Evolutionary conservation across 2,888 invertebrate genomes (phyloP).

Genomic region (Synanthedon vespiformis): DNA sequence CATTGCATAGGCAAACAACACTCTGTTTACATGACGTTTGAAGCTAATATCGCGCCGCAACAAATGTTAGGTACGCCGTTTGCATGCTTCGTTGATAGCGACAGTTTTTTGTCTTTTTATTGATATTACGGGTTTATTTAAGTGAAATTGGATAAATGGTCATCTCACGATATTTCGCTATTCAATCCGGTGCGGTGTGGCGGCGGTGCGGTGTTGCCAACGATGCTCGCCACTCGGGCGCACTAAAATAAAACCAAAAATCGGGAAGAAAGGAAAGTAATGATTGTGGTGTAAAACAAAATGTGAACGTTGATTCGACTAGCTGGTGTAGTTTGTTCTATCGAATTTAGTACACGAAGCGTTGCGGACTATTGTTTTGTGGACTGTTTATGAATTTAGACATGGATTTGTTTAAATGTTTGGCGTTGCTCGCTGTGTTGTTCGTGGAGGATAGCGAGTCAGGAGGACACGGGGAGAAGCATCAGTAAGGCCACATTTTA

Average conservation of each 20-base stretch:
- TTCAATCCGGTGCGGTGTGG: constrained; percentile 48
- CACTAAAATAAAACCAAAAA: constrained; percentile 32
- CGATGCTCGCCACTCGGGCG: constrained; percentile 27
- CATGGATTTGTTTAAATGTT: constrained; percentile 45
- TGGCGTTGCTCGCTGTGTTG: constrained; percentile 38
- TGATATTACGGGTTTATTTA: constrained; percentile 65
- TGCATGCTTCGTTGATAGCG: constrained; percentile 37
- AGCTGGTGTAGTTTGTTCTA: constrained; percentile 23
- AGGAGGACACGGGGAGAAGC: constrained; percentile 53
- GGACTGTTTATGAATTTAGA: constrained; percentile 7
- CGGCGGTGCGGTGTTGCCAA: constrained; percentile 25
- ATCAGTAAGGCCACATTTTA: constrained; percentile 40
- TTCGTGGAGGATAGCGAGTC: constrained; percentile 41
- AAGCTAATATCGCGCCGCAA: constrained; percentile 23
- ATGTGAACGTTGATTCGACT: constrained; percentile 38
- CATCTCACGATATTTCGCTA: constrained; percentile 54
- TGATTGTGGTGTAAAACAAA: constrained; percentile 36
- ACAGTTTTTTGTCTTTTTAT: constrained; percentile 54
- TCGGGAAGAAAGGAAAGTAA: constrained; percentile 33
- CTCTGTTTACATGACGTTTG: constrained; percentile 26
- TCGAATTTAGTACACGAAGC: constrained; percentile 16
- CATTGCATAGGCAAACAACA: constrained; percentile 14
- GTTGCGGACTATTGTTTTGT: constrained; percentile 18
- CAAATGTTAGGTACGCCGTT: constrained; percentile 17
- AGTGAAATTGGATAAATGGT: constrained; percentile 70